A percentile compares a stretch with the other conserved stretches of the same genome.
Conservation (phyloP, 2,888 invertebrate genomes). For the Alloplasta piceator region DNA sequence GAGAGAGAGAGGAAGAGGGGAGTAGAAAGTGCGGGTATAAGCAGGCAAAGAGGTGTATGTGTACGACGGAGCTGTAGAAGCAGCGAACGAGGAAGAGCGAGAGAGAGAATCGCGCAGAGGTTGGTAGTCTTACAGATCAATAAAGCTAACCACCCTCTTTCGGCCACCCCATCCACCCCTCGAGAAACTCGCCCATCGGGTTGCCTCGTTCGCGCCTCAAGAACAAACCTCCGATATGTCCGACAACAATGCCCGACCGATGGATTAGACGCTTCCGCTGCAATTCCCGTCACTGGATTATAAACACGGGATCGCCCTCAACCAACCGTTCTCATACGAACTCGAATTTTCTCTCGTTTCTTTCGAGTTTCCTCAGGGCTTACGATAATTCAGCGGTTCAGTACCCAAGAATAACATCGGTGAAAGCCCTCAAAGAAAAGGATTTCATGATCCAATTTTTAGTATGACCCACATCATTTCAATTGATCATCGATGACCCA, state of each 20-base stretch:
- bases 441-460: too few relatives aligned
- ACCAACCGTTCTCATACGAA: neutral
- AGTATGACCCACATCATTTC: too few relatives aligned
- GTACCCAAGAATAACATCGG: too few relatives aligned
- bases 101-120: slow-evolving; percentile 76
- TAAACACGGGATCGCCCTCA: neutral
- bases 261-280: slow-evolving; percentile 80
- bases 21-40: slow-evolving; percentile 61
- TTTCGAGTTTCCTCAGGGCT: neutral
- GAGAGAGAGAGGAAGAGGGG: slow-evolving; percentile 50
- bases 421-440: too few relatives aligned
- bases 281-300: neutral
- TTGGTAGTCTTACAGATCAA: slow-evolving; percentile 83
- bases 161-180: slow-evolving; percentile 63
- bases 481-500: slow-evolving; percentile 20
- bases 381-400: too few relatives aligned
- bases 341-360: neutral
- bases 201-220: slow-evolving; percentile 76
- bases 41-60: slow-evolving; percentile 68
- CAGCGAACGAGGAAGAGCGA: slow-evolving; percentile 65
- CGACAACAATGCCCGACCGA: slow-evolving; percentile 80
- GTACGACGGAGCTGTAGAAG: slow-evolving; percentile 64
- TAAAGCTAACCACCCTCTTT: slow-evolving; percentile 82
- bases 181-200: slow-evolving; percentile 66
- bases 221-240: slow-evolving; percentile 82